phyloP scores from a whole-genome alignment of 2,888 invertebrate species.

The Trichopoda pennipes region DNA sequence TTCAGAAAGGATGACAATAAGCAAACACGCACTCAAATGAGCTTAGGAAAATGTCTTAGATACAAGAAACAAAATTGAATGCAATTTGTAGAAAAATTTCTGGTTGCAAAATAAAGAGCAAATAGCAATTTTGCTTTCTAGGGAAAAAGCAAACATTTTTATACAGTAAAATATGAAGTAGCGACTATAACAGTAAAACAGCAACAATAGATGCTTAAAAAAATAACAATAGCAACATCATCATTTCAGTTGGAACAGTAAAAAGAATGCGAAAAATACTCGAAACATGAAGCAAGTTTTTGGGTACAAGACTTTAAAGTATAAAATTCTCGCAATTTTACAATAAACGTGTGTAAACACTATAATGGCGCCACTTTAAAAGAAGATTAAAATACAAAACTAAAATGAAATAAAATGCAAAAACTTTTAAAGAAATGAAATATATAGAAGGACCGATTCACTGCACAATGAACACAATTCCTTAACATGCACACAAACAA shows the following conservation, averaged over 20 bases:
- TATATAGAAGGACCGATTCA: neutral
- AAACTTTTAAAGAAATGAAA: slow-evolving; percentile 1
- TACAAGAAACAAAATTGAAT: neutral
- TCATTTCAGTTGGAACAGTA: slow-evolving; percentile 5
- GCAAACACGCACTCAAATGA: slow-evolving; percentile 5
- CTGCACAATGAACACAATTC: neutral
- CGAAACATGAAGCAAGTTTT: slow-evolving; percentile 32
- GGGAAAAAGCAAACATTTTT: slow-evolving; percentile 21
- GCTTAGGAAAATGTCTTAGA: neutral
- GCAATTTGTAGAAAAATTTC: slow-evolving; percentile 31
- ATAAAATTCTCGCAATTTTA: slow-evolving; percentile 60
- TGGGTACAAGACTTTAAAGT: slow-evolving; percentile 34
- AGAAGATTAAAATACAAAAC: too few species aligned
- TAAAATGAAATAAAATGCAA: slow-evolving; percentile 14
- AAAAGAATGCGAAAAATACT: neutral
- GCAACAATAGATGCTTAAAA: slow-evolving; percentile 21
- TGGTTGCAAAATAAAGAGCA: slow-evolving; percentile 11
- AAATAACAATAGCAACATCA: slow-evolving; percentile 35
- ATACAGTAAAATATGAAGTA: neutral
- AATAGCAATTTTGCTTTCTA: slow-evolving; percentile 37
- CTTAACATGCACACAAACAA: too few species aligned
- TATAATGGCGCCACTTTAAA: slow-evolving; percentile 68
- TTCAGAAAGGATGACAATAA: neutral
- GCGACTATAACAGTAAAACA: slow-evolving; percentile 25
- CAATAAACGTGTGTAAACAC: slow-evolving; percentile 63